phyloP scores from a whole-genome alignment of 2,888 invertebrate species.

The Ochropleura leucogaster region DNA sequence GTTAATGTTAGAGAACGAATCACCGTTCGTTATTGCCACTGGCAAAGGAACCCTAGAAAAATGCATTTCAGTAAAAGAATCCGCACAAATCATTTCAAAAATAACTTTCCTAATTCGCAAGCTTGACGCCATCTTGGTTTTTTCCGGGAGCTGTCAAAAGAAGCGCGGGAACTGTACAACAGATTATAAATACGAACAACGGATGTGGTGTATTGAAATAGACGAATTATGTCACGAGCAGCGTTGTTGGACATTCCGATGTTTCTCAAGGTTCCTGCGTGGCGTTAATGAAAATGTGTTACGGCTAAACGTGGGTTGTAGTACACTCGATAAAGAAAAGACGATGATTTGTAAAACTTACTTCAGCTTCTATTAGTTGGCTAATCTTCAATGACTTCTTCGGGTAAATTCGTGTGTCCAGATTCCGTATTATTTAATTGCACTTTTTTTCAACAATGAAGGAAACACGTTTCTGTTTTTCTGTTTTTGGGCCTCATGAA shows the following conservation, averaged over 20 bases:
- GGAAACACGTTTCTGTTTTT: not conserved
- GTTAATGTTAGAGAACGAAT: not conserved
- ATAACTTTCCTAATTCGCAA: slow-evolving; percentile 37
- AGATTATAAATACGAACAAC: slow-evolving; percentile 76
- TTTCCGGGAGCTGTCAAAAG: slow-evolving; percentile 60
- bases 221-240: slow-evolving; percentile 83
- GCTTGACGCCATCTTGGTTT: slow-evolving; percentile 63
- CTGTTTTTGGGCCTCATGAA: not conserved
- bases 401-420: not conserved
- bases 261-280: slow-evolving; percentile 61
- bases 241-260: slow-evolving; percentile 62
- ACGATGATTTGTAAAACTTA: slow-evolving; percentile 31
- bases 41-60: not conserved
- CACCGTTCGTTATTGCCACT: not conserved
- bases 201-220: slow-evolving; percentile 79
- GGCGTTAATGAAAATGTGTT: slow-evolving; percentile 62
- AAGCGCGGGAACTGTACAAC: slow-evolving; percentile 66
- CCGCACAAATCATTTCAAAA: slow-evolving; percentile 25
- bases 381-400: slow-evolving; percentile 21
- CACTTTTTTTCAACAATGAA: slow-evolving; percentile 11
- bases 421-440: slow-evolving; percentile 7
- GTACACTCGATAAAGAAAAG: slow-evolving; percentile 30
- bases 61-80: slow-evolving; percentile 2
- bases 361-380: slow-evolving; percentile 14
- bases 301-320: slow-evolving; percentile 35